Conservation (phyloP, 2,797 vertebrate species). For the Ptychadena robeensis region DNA sequence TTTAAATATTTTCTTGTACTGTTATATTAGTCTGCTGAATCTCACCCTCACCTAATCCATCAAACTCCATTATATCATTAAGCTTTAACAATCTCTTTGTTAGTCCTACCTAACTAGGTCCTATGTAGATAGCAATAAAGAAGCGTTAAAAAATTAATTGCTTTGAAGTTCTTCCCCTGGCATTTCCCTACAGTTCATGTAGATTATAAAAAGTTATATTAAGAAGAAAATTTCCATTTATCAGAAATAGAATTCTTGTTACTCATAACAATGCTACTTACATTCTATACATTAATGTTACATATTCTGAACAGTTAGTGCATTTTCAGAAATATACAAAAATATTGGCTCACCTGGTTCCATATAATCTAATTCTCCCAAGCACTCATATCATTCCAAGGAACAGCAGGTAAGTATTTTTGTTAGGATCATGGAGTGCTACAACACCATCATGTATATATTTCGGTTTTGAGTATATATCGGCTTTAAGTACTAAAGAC, state of each 20-base stretch:
- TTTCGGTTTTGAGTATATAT: too few species aligned
- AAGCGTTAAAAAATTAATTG: neutral
- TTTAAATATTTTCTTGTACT: constrained; percentile 1
- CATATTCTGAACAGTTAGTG: too few species aligned
- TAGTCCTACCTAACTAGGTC: neutral
- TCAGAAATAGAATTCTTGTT: too few species aligned
- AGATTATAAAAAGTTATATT: neutral
- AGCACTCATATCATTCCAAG: too few species aligned
- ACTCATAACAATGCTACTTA: neutral
- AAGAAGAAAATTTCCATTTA: too few species aligned
- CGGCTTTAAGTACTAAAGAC: too few species aligned
- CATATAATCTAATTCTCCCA: too few species aligned
- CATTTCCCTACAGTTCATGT: neutral
- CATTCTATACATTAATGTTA: neutral
- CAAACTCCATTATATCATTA: neutral
- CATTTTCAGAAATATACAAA: too few species aligned
- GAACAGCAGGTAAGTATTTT: too few species aligned
- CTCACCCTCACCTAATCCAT: neutral
- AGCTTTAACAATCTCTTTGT: neutral
- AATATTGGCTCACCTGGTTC: too few species aligned
- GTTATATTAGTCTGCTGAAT: constrained; percentile 8
- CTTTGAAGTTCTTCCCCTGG: neutral
- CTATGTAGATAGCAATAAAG: neutral
- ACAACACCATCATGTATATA: too few species aligned
- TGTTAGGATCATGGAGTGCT: too few species aligned